These are phyloP conservation scores for Vombatus ursinus DNA, from an alignment of 2,113 vertebrate genomes.

Conservation along the genomic window DNA sequence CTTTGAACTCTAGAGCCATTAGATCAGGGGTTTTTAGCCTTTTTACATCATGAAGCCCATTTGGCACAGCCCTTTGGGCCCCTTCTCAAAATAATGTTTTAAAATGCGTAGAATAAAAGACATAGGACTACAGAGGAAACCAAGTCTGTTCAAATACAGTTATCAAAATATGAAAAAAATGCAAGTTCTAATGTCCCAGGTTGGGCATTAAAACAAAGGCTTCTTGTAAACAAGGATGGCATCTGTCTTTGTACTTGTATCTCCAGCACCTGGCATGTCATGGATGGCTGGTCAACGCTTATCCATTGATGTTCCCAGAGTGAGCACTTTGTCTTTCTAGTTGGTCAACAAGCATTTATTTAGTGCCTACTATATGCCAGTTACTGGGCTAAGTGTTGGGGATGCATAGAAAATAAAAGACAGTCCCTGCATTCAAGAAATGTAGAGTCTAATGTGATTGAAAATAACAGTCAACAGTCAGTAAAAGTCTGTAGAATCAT, in stretches of 20 bases:
- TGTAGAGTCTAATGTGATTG: background rate
- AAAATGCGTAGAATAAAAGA: background rate
- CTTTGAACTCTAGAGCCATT: background rate
- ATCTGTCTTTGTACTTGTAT: background rate
- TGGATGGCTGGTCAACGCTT: background rate
- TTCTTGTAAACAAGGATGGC: background rate
- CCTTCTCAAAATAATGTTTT: background rate
- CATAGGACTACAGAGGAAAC: background rate
- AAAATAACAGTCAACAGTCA: background rate
- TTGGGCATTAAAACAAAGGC: background rate
- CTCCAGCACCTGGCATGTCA: background rate
- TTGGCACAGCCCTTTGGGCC: background rate
- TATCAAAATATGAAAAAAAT: background rate
- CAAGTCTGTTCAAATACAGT: background rate
- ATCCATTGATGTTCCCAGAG: background rate
- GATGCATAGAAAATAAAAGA: background rate
- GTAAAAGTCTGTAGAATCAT: background rate
- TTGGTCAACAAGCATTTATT: background rate
- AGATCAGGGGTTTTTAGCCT: background rate
- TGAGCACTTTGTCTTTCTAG: background rate
- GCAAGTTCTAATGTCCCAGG: background rate
- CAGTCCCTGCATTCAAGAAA: background rate
- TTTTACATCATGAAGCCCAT: background rate
- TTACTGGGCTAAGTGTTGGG: background rate
- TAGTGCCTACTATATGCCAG: background rate